Evolutionary conservation across 2,797 vertebrate species (phyloP).

Genomic region (Gymnodraco acuticeps): DNA sequence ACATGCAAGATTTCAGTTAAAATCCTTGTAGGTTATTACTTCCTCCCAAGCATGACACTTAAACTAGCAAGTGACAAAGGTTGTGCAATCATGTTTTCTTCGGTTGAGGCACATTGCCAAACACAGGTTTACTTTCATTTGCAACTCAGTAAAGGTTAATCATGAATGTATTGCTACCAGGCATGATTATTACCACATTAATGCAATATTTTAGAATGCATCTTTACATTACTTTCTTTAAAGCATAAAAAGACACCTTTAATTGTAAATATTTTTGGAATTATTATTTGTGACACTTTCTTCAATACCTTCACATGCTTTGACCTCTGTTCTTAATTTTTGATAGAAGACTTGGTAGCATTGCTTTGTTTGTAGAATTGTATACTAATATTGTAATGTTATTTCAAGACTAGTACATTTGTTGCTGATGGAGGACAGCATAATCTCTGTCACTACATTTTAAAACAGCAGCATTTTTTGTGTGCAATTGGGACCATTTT

Average conservation of each 20-base stretch:
- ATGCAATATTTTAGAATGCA: not conserved
- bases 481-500: not conserved
- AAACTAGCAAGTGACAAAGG: conserved; percentile 23
- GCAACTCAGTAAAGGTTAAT: conserved; percentile 21
- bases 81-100: conserved; percentile 45
- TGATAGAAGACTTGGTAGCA: not conserved
- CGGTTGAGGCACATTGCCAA: conserved; percentile 5
- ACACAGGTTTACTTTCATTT: conserved; percentile 45
- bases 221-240: not conserved
- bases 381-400: not conserved
- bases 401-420: not conserved
- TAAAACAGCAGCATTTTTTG: not conserved
- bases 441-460: conserved; percentile 4
- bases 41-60: conserved; percentile 16
- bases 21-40: not conserved
- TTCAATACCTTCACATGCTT: not conserved
- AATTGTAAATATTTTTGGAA: not conserved
- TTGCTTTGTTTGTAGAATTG: not conserved
- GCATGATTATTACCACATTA: not conserved
- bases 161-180: conserved; percentile 8
- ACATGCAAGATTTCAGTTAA: not conserved
- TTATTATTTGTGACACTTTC: not conserved
- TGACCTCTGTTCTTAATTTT: not conserved
- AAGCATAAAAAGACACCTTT: not conserved
- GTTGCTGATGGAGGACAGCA: not conserved